A percentile compares a stretch with the other conserved stretches of the same genome.
Conservation (phyloP, 37 sponge, comb jelly and placozoan species). For the Amphimedon queenslandica region DNA sequence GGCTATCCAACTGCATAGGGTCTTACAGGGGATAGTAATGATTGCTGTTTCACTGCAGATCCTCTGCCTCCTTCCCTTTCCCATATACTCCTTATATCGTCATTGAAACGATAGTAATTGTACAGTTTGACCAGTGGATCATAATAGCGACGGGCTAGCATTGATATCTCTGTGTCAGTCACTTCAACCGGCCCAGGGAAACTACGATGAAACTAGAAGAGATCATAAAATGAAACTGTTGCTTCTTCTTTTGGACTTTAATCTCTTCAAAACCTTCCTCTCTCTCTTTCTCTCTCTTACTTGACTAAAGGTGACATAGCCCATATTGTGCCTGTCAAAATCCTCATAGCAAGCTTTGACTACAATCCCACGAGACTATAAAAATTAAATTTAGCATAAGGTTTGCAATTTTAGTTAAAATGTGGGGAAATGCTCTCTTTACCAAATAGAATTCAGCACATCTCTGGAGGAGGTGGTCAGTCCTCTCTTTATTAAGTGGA, state of each 20-base stretch:
- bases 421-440: neutral
- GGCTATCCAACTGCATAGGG: constrained; percentile 1
- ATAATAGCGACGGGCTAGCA: constrained; percentile 44
- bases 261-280: too few species aligned
- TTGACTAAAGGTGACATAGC: constrained; percentile 81
- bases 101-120: constrained; percentile 72
- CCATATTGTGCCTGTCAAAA: constrained; percentile 81
- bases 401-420: too few species aligned
- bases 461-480: constrained; percentile 13
- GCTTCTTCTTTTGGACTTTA: too few species aligned
- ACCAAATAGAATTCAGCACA: constrained; percentile 38
- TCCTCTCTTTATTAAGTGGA: neutral
- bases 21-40: too few species aligned
- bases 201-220: constrained; percentile 66
- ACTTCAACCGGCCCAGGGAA: constrained; percentile 77
- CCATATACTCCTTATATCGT: constrained; percentile 32
- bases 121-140: constrained; percentile 56
- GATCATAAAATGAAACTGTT: neutral
- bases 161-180: constrained; percentile 32
- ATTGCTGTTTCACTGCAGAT: too few species aligned
- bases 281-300: too few species aligned
- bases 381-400: too few species aligned
- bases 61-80: constrained; percentile 14
- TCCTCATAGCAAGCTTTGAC: constrained; percentile 80
- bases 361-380: constrained; percentile 63